These are phyloP conservation scores for Ictidomys tridecemlineatus DNA, from an alignment of 2,113 vertebrate species.

Conservation along the genomic window DNA sequence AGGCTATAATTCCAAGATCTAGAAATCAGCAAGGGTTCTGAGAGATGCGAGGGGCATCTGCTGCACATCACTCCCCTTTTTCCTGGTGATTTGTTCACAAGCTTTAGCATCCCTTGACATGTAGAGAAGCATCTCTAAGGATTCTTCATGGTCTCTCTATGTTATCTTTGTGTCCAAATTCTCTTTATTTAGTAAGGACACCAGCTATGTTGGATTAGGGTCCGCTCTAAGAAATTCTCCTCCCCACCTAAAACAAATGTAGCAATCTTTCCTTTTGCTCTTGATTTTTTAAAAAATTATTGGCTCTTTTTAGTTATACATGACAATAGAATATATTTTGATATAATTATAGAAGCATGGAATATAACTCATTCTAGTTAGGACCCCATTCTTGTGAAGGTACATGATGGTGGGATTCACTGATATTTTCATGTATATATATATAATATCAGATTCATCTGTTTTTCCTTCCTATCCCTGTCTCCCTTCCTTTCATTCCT, in stretches of 20 bases:
- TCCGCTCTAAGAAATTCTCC: not conserved
- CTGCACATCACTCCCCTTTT: not conserved
- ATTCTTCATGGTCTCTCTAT: not conserved
- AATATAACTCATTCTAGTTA: no score
- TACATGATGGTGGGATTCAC: no score
- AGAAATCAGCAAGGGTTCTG: not conserved
- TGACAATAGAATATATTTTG: no score
- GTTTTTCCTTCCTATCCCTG: no score
- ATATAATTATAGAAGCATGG: no score
- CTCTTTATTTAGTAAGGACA: not conserved
- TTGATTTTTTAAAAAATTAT: no score
- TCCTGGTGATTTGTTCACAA: not conserved
- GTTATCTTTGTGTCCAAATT: not conserved
- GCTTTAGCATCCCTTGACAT: not conserved
- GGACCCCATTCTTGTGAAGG: no score
- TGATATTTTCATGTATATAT: no score
- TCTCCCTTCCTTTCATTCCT: no score
- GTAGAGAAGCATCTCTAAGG: not conserved
- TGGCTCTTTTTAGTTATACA: no score
- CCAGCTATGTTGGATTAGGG: not conserved
- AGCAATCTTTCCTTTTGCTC: no score
- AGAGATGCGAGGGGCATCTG: not conserved
- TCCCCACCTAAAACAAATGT: not conserved
- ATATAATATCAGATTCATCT: no score
- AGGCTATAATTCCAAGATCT: not conserved